Evolutionary conservation across 2,888 invertebrate genomes (phyloP), one percentile per base, ranked within the genome.

Genomic region (Drosophila subquinaria): DNA sequence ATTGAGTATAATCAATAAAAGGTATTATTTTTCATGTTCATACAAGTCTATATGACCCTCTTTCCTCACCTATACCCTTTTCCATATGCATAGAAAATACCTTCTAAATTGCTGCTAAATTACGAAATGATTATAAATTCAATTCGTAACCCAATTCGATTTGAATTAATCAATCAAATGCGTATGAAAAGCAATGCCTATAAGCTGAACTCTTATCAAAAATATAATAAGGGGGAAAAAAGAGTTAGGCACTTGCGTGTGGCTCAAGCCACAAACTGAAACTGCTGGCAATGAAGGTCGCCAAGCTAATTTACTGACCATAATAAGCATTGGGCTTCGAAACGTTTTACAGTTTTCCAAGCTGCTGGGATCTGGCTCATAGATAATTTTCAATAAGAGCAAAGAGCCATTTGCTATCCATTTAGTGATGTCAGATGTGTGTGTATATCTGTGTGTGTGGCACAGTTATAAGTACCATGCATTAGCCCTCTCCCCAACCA

Each of bases 331-430:
- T 63, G 76, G 76, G 56, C 63, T 75, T 52, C 42, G 71, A 64
- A 86, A 72, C 67, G 59, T 73, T 83, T 84, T 87, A 77, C 66
- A 77, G 77, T 83, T 68, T 70, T 79, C 51, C 86, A 75, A 63
- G 71, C 85, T 55, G 79, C 55, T 83, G 67, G 67, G 65, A 67
- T 74, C 47, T 36, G 59, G 50, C 52, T 65, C 70, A 71, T 73
- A 78, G 88, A 87, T 87, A 89, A 89, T 89, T 77, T 88, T 75
- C 87, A 81, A 81, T 81, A 81, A 81, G 52, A 75, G 66, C 55
- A 38, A 56, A 67, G 48, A 67, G 48, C 76, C 76, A 79, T 75
- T 79, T 69, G 62, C 62, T 47, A 51, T 35, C 65, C 67, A 76
- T 62, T 71, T 57, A 57, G 45, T 20, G 45, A 67, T 53, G 50